Base-by-base conservation (phyloP, 1,140 invertebrate genomes). In the Tetramorium parvispinum region DNA sequence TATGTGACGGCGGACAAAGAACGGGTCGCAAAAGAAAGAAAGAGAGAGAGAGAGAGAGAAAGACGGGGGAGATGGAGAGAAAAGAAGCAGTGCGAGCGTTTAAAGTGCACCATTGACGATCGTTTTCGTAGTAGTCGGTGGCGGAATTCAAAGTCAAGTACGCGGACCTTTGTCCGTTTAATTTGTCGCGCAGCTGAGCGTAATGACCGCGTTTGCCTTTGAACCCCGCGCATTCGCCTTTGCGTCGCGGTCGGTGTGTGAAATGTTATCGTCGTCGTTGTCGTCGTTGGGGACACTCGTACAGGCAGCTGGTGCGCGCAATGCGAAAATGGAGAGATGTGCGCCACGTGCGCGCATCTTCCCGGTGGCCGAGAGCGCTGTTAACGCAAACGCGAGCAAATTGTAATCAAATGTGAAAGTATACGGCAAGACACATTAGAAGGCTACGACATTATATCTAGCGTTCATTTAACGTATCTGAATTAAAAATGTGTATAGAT, bases 71-170 rank as follows among this genome's bases (percentile, higher is more conserved):
- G 40, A 37, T 21, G 11, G 37, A 21, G 46, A 51, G 13, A 37
- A 18, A 13, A 13, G 18, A 37, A 10, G 43, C 7, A 16, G 24
- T 7, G 27, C 57, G 7, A 46, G 85, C 37, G 32, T 71, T 49
- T 71, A 53, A 79, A 59, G 79, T 46, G 61, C 61, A 37, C 40
- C 78, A 82, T 83, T 75, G 71, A 63, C 27, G 46, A 40, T 18
- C 65, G 46, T 82, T 77, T 77, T 78, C 79, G 75, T 57, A 82
- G 59, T 55, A 65, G 83, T 61, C 87, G 77, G 49, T 76, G 70
- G 43, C 70, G 61, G 85, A 88, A 88, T 89, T 88, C 81, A 88
- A 89, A 89, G 81, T 89, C 88, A 88, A 89, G 86, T 88, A 83
- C 86, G 61, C 81, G 51, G 40, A 61, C 77, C 51, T 88, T 73